These are phyloP conservation scores for Heliconius erato DNA, from an alignment of 2,888 invertebrate genomes.

Conservation along the genomic window DNA sequence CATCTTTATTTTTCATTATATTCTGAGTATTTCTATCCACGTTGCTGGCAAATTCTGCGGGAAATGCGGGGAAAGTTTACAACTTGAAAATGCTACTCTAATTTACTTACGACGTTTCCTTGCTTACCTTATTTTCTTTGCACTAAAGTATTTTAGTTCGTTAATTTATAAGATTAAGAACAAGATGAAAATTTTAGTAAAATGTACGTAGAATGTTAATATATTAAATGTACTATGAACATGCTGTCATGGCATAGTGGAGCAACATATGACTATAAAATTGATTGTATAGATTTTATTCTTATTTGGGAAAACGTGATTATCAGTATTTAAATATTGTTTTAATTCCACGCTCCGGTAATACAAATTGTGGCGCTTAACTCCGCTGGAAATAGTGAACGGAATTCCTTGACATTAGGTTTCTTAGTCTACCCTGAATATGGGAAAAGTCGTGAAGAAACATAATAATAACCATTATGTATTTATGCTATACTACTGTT, in stretches of 20 bases:
- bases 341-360: too few species aligned
- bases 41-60: slow-evolving; percentile 44
- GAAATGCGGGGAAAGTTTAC: slow-evolving; percentile 42
- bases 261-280: too few species aligned
- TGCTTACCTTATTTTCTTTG: slow-evolving; percentile 46
- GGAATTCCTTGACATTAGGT: too few species aligned
- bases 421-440: too few species aligned
- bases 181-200: background rate
- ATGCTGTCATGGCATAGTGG: too few species aligned
- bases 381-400: too few species aligned
- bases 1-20: slow-evolving; percentile 35
- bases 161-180: slow-evolving; percentile 31
- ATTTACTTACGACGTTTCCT: slow-evolving; percentile 49
- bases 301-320: background rate
- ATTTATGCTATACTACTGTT: too few species aligned
- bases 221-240: background rate
- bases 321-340: too few species aligned
- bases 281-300: background rate
- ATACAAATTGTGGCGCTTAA: too few species aligned
- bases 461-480: too few species aligned
- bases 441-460: too few species aligned
- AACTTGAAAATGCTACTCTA: slow-evolving; percentile 50
- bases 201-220: background rate
- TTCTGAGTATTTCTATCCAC: slow-evolving; percentile 43
- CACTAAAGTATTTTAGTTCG: slow-evolving; percentile 35